Percentiles rank a stretch among this genome's conserved stretches.
Conservation (phyloP, 2,888 invertebrate species). For the Lissonota sp. region DNA sequence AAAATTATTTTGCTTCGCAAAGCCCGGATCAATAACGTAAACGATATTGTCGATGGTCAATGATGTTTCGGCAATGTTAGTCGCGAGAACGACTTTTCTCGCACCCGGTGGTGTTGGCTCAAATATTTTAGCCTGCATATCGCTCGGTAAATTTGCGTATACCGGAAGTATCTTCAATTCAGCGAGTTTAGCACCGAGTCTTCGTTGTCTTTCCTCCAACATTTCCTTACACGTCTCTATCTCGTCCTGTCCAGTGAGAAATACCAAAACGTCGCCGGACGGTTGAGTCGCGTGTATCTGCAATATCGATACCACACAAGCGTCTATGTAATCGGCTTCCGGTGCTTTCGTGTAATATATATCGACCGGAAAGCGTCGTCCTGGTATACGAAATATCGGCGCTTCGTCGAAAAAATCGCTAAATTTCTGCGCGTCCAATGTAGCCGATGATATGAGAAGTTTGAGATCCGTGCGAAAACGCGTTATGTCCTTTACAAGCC, state of each 20-base stretch:
- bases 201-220: conserved; percentile 94
- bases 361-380: conserved; percentile 98
- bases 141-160: conserved; percentile 99
- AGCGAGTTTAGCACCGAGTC: conserved; percentile 96
- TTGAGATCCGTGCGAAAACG: conserved; percentile 97
- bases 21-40: conserved; percentile 99
- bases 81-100: conserved; percentile 97
- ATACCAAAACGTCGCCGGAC: conserved; percentile 97
- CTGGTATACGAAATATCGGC: conserved; percentile 98
- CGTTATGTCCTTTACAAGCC: conserved; percentile 97
- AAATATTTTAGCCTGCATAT: conserved; percentile 99
- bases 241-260: conserved; percentile 96
- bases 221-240: conserved; percentile 96
- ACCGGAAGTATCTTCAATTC: conserved; percentile 97
- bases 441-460: conserved; percentile 98
- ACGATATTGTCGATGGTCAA: conserved; percentile 99
- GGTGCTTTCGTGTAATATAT: conserved; percentile 99
- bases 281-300: conserved; percentile 99
- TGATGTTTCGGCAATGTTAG: conserved; percentile 99
- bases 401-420: conserved; percentile 99
- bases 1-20: conserved; percentile 99
- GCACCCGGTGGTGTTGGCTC: conserved; percentile 98
- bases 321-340: conserved; percentile 99
- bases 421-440: conserved; percentile 98
- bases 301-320: conserved; percentile 97